These are phyloP conservation scores for Drosophila parabipectinata DNA, from an alignment of 1,140 invertebrate species.

Conservation along the genomic window DNA sequence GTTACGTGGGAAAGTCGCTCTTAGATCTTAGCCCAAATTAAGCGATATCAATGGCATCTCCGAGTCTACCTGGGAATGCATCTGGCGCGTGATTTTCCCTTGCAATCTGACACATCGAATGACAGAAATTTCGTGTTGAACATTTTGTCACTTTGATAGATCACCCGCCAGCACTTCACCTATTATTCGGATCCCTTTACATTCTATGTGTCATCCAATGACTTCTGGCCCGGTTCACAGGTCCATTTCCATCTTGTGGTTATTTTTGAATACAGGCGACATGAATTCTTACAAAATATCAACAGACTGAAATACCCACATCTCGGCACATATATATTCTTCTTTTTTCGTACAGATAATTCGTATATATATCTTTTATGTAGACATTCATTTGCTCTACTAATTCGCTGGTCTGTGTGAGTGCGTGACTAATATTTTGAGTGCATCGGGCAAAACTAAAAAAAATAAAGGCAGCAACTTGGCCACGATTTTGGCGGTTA, in stretches of 20 bases:
- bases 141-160: slow-evolving; percentile 71
- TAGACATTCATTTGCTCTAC: slow-evolving; percentile 70
- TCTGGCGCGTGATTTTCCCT: slow-evolving; percentile 16
- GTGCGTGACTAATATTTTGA: slow-evolving; percentile 78
- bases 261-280: slow-evolving; percentile 75
- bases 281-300: slow-evolving; percentile 81
- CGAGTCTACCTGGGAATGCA: slow-evolving; percentile 38
- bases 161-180: slow-evolving; percentile 30
- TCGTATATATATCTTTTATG: slow-evolving; percentile 42
- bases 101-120: slow-evolving; percentile 30
- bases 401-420: slow-evolving; percentile 68
- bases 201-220: slow-evolving; percentile 45
- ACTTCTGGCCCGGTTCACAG: slow-evolving; percentile 50
- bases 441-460: slow-evolving; percentile 53
- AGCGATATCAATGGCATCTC: slow-evolving; percentile 24
- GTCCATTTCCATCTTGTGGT: slow-evolving; percentile 63
- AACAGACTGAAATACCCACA: slow-evolving; percentile 38
- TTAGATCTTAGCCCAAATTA: slow-evolving; percentile 23
- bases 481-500: slow-evolving; percentile 69
- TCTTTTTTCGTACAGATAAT: slow-evolving; percentile 26
- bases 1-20: slow-evolving; percentile 39
- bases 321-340: slow-evolving; percentile 33
- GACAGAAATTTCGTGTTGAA: slow-evolving; percentile 36
- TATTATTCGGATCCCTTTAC: slow-evolving; percentile 24
- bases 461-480: slow-evolving; percentile 40